Evolutionary conservation across 2,797 vertebrate species (phyloP).

Genomic region (Luscinia megarhynchos): DNA sequence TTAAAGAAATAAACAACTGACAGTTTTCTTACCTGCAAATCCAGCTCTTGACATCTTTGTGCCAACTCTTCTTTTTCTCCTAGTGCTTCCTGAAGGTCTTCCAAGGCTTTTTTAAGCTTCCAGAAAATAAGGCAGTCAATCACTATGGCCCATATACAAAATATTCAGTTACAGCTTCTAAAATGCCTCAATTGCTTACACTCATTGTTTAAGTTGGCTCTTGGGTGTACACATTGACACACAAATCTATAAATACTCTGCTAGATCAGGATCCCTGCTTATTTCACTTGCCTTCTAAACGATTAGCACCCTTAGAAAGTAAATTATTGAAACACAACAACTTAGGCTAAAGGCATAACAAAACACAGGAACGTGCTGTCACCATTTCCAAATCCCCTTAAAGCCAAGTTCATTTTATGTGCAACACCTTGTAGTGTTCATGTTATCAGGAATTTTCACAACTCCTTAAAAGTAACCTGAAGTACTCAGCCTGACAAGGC

Average conservation of each 20-base stretch:
- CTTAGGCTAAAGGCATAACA: not conserved
- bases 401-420: not conserved
- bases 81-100: constrained; percentile 87
- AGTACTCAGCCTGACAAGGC: not conserved
- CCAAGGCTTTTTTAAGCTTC: constrained; percentile 90
- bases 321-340: not conserved
- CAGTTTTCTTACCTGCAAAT: constrained; percentile 87
- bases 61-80: constrained; percentile 91
- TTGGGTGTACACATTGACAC: not conserved
- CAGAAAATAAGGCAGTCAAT: constrained; percentile 21
- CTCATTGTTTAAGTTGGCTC: not conserved
- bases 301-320: not conserved
- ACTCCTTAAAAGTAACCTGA: not conserved
- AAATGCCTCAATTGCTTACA: not conserved
- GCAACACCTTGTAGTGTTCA: not conserved
- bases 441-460: not conserved
- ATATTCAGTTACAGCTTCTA: not conserved
- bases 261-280: not conserved
- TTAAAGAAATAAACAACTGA: not conserved
- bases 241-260: not conserved
- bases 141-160: not conserved
- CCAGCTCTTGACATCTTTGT: constrained; percentile 93
- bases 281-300: not conserved
- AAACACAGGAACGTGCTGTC: not conserved
- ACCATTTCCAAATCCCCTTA: not conserved